Percentiles rank a stretch among this genome's conserved stretches.
phyloP scores from a whole-genome alignment of 2,797 vertebrate species.

The Gymnodraco acuticeps region DNA sequence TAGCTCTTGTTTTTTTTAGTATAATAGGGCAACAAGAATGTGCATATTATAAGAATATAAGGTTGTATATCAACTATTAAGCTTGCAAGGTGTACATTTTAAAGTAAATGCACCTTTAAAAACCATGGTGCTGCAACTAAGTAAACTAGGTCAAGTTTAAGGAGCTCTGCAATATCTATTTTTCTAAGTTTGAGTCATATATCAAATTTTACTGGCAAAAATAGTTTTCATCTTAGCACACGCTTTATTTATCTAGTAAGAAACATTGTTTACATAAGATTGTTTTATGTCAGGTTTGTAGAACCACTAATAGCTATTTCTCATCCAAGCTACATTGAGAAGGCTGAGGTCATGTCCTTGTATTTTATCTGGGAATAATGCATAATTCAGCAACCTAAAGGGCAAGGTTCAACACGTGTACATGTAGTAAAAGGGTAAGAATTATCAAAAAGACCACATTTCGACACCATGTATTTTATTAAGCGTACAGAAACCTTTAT shows the following conservation, averaged over 20 bases:
- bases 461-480: neutral
- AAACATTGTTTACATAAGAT: too few species aligned
- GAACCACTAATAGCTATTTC: neutral
- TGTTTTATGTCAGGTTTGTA: neutral
- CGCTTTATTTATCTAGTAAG: too few species aligned
- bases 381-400: neutral
- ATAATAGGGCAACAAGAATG: neutral
- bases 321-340: too few species aligned
- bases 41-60: neutral
- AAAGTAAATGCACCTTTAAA: neutral
- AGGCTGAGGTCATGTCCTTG: neutral
- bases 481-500: neutral
- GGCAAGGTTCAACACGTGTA: neutral
- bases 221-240: too few species aligned
- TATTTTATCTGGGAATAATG: neutral
- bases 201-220: too few species aligned
- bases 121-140: neutral
- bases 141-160: neutral
- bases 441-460: neutral
- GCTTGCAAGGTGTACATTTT: too few species aligned
- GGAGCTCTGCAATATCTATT: neutral
- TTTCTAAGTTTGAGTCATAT: neutral
- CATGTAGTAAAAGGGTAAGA: too few species aligned
- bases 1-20: too few species aligned
- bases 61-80: neutral